A percentile compares a stretch with the other conserved stretches of the same genome.
Conservation (phyloP, 1,140 invertebrate species). For the Drosophila azteca region DNA sequence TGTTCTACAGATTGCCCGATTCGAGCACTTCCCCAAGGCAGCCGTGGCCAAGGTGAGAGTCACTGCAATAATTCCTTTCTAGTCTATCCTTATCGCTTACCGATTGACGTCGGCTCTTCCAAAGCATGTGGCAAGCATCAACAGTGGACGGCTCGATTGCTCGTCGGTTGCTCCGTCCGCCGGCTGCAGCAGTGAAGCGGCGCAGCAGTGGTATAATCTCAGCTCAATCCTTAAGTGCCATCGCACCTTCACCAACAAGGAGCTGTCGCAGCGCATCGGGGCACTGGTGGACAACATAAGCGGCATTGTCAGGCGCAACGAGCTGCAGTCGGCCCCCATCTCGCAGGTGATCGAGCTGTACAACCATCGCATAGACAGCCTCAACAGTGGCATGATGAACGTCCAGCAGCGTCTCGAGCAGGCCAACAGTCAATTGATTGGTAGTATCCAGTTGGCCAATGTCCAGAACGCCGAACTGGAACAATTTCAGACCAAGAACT, state of each 20-base stretch:
- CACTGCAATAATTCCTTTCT: too few species aligned
- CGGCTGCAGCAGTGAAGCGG: conserved; percentile 6
- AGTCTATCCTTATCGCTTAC: too few species aligned
- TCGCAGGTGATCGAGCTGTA: conserved; percentile 80
- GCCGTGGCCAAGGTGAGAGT: conserved; percentile 70
- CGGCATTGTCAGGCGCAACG: conserved; percentile 61
- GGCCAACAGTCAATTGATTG: conserved; percentile 61
- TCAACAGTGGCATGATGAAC: conserved; percentile 44
- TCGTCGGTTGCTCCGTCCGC: not conserved
- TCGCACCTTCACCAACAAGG: conserved; percentile 73
- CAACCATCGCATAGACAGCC: conserved; percentile 77
- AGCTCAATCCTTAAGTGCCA: conserved; percentile 72
- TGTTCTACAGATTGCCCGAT: conserved; percentile 75
- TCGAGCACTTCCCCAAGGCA: conserved; percentile 69
- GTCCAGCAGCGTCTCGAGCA: conserved; percentile 75
- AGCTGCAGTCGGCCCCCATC: conserved; percentile 67
- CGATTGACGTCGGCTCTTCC: too few species aligned
- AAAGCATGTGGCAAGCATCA: conserved; percentile 62
- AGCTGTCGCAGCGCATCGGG: conserved; percentile 65
- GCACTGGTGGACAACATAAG: conserved; percentile 65
- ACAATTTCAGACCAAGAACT: conserved; percentile 76
- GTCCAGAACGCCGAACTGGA: conserved; percentile 76
- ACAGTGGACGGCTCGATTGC: not conserved
- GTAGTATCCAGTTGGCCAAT: conserved; percentile 60
- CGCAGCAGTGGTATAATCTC: conserved; percentile 71